Percentiles rank a stretch among this genome's conserved stretches.
Evolutionary conservation across 2,113 vertebrate species (phyloP).

Genomic region (Phodopus roborovskii): DNA sequence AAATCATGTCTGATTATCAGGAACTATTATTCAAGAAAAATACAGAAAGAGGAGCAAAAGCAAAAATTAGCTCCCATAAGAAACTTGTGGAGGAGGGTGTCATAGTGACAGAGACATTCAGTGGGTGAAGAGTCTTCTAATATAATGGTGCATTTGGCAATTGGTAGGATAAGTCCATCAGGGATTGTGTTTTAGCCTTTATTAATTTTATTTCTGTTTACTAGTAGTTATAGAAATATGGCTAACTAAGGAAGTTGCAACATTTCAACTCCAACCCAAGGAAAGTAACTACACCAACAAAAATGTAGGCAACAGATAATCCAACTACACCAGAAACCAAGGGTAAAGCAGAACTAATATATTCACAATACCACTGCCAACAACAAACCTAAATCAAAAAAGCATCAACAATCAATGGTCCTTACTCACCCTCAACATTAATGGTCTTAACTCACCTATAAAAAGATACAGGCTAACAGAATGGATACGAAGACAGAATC

Average conservation of each 20-base stretch:
- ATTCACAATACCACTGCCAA: too few species aligned
- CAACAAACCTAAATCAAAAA: too few species aligned
- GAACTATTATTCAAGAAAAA: background rate
- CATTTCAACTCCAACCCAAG: too few species aligned
- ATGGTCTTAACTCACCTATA: too few species aligned
- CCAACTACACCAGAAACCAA: too few species aligned
- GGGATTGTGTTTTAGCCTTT: background rate
- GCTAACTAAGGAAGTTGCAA: background rate
- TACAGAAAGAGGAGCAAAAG: background rate
- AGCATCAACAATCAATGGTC: too few species aligned
- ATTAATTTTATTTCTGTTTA: background rate
- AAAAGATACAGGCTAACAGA: too few species aligned
- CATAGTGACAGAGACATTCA: accelerated
- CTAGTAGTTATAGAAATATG: background rate
- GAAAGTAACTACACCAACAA: too few species aligned
- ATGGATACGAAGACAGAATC: too few species aligned
- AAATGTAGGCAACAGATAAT: too few species aligned
- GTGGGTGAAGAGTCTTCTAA: background rate
- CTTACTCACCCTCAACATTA: too few species aligned
- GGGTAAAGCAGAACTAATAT: too few species aligned
- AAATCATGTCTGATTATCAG: background rate
- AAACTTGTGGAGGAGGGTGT: background rate
- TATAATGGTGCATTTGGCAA: background rate
- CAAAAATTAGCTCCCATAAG: background rate
- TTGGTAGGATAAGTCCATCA: background rate